These are phyloP conservation scores for Panagrolaimus sp. DNA, from an alignment of 1,140 invertebrate species.

Conservation along the genomic window DNA sequence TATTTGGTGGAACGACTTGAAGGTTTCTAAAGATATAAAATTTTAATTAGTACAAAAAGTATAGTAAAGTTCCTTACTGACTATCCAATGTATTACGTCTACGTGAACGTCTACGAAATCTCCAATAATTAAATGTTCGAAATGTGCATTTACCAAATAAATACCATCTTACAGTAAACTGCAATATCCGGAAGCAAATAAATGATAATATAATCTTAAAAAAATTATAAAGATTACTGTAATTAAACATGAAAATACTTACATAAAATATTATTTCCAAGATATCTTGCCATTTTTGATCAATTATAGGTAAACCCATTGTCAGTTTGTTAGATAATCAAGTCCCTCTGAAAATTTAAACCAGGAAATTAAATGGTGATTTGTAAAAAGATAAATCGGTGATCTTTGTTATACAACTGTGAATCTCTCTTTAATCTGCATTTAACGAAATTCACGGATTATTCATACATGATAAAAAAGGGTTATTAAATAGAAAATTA, in stretches of 20 bases:
- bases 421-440: no score
- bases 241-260: background rate
- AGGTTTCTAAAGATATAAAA: slow-evolving; percentile 17
- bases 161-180: slow-evolving; percentile 41
- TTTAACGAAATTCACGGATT: no score
- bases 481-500: no score
- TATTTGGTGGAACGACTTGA: slow-evolving; percentile 53
- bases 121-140: slow-evolving; percentile 42
- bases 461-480: no score
- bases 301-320: no score
- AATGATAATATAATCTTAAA: slow-evolving; percentile 5
- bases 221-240: background rate
- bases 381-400: no score
- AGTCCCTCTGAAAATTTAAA: no score
- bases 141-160: slow-evolving; percentile 41
- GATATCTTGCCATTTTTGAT: background rate
- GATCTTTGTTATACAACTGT: no score
- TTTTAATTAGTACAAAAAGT: background rate
- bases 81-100: slow-evolving; percentile 22
- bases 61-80: slow-evolving; percentile 21
- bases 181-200: slow-evolving; percentile 29
- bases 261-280: background rate
- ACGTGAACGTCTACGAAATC: slow-evolving; percentile 20
- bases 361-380: no score
- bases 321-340: no score